Evolutionary conservation across 2,113 vertebrate genomes (phyloP).

Genomic region (Nyctibius bracteatus): DNA sequence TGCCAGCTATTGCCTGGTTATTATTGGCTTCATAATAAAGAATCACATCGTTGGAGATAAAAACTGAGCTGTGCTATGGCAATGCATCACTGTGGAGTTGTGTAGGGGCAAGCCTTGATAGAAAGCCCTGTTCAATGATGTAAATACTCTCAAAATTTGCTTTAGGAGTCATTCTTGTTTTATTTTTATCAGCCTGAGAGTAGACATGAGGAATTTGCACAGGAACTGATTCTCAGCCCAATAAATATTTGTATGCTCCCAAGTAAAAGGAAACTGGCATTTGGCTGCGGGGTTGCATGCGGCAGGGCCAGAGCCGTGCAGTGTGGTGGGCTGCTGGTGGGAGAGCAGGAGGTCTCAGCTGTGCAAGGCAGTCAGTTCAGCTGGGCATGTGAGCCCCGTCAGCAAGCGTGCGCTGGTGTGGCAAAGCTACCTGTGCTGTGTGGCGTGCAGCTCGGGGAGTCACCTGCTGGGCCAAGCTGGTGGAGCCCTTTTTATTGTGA

Average conservation of each 20-base stretch:
- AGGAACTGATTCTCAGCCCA: neutral
- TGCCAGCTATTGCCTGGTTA: neutral
- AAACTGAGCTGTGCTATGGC: neutral
- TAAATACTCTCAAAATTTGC: neutral
- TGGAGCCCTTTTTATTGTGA: neutral
- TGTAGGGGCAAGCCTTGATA: neutral
- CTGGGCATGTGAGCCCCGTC: neutral
- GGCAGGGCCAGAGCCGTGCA: neutral
- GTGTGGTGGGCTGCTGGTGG: neutral
- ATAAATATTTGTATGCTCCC: neutral
- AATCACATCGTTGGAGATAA: neutral
- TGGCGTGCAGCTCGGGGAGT: neutral
- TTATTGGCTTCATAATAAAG: neutral
- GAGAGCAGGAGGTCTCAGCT: neutral
- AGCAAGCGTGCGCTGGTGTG: accelerated
- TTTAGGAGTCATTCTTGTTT: neutral
- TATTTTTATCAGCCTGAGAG: neutral
- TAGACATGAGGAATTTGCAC: neutral
- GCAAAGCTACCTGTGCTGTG: neutral
- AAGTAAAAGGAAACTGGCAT: neutral
- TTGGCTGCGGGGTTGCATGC: neutral
- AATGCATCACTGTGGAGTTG: neutral
- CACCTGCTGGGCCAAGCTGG: neutral
- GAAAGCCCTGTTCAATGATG: neutral
- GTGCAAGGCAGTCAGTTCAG: neutral